phyloP scores from a whole-genome alignment of 2,797 vertebrate genomes.

The Cyclura pinguis region DNA sequence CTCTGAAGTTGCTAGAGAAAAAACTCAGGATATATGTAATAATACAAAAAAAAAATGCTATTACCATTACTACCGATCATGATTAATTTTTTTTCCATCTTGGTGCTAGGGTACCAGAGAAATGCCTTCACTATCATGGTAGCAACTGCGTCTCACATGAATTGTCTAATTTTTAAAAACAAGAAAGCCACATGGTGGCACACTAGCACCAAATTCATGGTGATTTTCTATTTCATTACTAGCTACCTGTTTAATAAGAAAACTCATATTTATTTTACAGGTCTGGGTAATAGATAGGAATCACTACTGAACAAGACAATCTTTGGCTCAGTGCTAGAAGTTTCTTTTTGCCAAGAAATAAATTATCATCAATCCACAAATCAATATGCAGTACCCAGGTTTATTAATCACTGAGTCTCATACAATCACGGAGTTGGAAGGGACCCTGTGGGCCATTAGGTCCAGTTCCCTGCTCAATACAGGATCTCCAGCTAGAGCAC shows the following conservation, averaged over 20 bases:
- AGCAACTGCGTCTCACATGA: background rate
- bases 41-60: too few relatives aligned
- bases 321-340: background rate
- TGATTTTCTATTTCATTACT: background rate
- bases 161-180: background rate
- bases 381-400: background rate
- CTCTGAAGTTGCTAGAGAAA: background rate
- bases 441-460: too few relatives aligned
- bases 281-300: background rate
- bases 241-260: background rate
- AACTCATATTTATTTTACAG: background rate
- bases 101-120: too few relatives aligned
- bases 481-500: too few relatives aligned
- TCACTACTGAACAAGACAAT: background rate
- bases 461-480: too few relatives aligned
- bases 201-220: background rate
- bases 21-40: background rate
- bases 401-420: too few relatives aligned
- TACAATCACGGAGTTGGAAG: too few relatives aligned
- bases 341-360: background rate
- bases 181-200: constrained; percentile 27
- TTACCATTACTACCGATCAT: too few relatives aligned
- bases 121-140: too few relatives aligned
- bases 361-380: background rate
- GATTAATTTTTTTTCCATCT: too few relatives aligned